A percentile compares a stretch with the other conserved stretches of the same genome.
These are phyloP conservation scores for Microtus pennsylvanicus DNA, from an alignment of 2,113 vertebrate species.

Conservation along the genomic window DNA sequence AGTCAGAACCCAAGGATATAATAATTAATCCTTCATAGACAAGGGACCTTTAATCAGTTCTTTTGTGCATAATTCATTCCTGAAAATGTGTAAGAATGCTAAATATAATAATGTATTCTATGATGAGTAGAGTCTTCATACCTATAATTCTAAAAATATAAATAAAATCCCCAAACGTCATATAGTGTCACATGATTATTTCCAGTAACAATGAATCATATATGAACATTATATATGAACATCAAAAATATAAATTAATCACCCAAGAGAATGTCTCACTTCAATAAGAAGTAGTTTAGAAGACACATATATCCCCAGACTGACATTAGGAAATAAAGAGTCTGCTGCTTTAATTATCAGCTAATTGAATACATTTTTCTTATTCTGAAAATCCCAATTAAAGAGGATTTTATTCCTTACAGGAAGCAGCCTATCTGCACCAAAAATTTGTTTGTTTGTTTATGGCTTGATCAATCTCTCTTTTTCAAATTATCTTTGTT, in stretches of 20 bases:
- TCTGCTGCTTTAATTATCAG: not conserved
- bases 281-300: not conserved
- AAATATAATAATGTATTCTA: not conserved
- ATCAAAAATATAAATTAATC: not conserved
- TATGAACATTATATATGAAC: not conserved
- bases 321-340: not conserved
- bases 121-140: not conserved
- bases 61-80: conserved; percentile 18
- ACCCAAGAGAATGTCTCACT: not conserved
- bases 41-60: conserved; percentile 15
- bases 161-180: not conserved
- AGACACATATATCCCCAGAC: not conserved
- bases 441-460: not conserved
- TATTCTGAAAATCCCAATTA: not conserved
- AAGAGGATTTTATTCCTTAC: not conserved
- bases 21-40: conserved; percentile 52
- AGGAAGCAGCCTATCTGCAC: not conserved
- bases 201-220: not conserved
- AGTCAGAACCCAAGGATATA: conserved; percentile 35
- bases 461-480: not conserved
- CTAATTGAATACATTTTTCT: not conserved
- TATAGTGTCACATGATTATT: not conserved
- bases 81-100: conserved; percentile 31
- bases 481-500: not conserved
- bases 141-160: not conserved